These are phyloP conservation scores for Cantharis lateralis DNA, from an alignment of 2,888 invertebrate genomes.

Conservation along the genomic window DNA sequence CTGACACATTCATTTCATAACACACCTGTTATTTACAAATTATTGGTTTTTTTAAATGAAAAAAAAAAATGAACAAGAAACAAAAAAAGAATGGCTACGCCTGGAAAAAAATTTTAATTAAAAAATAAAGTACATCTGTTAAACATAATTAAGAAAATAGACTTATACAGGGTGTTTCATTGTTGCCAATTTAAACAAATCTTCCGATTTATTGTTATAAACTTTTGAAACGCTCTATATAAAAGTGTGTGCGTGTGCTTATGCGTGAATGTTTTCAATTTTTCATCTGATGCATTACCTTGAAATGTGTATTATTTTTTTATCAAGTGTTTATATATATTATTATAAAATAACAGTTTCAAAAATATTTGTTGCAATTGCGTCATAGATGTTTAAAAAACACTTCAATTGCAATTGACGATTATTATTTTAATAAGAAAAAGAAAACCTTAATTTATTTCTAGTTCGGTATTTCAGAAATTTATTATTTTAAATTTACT, in stretches of 20 bases:
- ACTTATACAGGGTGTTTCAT: slow-evolving; percentile 19
- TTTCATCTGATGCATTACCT: neutral
- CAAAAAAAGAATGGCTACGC: slow-evolving; percentile 30
- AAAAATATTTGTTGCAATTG: slow-evolving; percentile 1
- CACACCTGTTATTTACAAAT: slow-evolving; percentile 35
- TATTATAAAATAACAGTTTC: neutral
- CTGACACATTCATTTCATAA: slow-evolving; percentile 43
- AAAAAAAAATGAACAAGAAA: slow-evolving; percentile 30
- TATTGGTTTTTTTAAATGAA: slow-evolving; percentile 26
- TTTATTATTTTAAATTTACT: slow-evolving; percentile 3
- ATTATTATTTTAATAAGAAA: slow-evolving; percentile 8
- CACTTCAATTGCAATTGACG: neutral
- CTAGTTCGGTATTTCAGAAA: neutral
- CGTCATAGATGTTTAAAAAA: neutral
- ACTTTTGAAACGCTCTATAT: slow-evolving; percentile 18
- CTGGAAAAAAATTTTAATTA: slow-evolving; percentile 31
- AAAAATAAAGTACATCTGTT: slow-evolving; percentile 21
- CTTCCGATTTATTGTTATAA: neutral
- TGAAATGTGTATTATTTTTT: slow-evolving; percentile 4
- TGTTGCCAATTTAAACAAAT: neutral
- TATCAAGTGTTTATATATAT: slow-evolving; percentile 6
- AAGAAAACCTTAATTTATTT: neutral
- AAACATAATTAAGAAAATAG: slow-evolving; percentile 3
- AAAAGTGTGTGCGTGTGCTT: slow-evolving; percentile 17
- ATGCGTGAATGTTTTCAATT: slow-evolving; percentile 16